Base-by-base conservation (phyloP, 2,888 invertebrate genomes). In the Eurytoma adleriae region DNA sequence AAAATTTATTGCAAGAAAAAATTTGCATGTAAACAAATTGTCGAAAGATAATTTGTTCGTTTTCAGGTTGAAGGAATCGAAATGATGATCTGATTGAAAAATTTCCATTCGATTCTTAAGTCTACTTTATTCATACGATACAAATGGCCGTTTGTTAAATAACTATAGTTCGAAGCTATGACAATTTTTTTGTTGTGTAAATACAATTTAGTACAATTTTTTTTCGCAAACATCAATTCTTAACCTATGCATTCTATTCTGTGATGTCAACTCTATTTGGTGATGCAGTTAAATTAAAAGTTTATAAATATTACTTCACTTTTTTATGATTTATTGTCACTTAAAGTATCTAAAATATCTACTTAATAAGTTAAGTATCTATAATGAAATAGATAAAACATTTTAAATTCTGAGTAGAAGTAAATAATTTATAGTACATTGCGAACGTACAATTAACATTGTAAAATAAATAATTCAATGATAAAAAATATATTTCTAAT, bases 241-340 rank as follows among this genome's bases (percentile, higher is more conserved):
- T 80, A 80, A 66, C 20, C 62, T 80, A 77, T 52, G 52, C 62
- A 67, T 3, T 10, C 16, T 62, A 66, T 78, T 67, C 52, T 59
- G 64, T 62, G 75, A 14, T 70, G 61, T 67, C 18, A 77, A 69
- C 50, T 81, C 78, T 78, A 78, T 81, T 74, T 81, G 81, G 81
- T 78, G 30, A 70, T 67, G 70, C 50, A 54, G 52, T 77, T 66
- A 69, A 72, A 67, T 20, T 67, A 67, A 74, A 67, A n/a, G 40
- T 40, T 50, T 59, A n/a, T 50, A 48, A 61, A 59, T 30, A 12
- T 66, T 77, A 71, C 18, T 48, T 67, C 40, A 40, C 40, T 64
- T 40, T 40, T 7, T 64, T 64, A 48, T n/a, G 40, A 54, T 48
- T 14, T 70, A 5, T 54, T 57, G 40, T 70, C 10, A 27, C 48